A percentile compares a stretch with the other conserved stretches of the same genome.
Conservation (phyloP, 1,140 invertebrate genomes). For the Meteorus sp. region DNA sequence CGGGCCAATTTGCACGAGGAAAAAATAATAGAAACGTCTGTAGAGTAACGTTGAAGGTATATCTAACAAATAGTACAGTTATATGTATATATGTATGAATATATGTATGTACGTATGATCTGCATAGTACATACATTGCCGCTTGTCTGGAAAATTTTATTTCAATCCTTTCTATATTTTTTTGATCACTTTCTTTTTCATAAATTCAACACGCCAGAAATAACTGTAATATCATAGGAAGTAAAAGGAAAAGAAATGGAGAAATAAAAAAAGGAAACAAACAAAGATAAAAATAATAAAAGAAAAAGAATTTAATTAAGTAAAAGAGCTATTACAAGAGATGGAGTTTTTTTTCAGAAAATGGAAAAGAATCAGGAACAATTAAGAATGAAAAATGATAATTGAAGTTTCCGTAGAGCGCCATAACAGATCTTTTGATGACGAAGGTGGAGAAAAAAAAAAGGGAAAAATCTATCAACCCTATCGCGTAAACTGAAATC, state of each 20-base stretch:
- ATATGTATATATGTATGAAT: no score
- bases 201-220: neutral
- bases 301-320: neutral
- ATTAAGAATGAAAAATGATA: conserved; percentile 19
- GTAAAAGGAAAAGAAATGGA: neutral
- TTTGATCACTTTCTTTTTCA: neutral
- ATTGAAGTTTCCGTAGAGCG: conserved; percentile 20
- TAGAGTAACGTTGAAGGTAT: neutral
- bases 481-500: no score
- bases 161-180: neutral
- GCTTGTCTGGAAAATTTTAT: conserved; percentile 20
- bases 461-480: no score
- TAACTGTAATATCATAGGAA: neutral
- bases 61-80: conserved; percentile 8
- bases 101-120: no score
- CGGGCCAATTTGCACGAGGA: conserved; percentile 20
- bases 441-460: neutral
- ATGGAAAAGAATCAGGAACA: neutral
- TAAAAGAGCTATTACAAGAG: no score
- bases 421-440: no score
- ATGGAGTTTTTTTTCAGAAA: neutral
- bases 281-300: conserved; percentile 4
- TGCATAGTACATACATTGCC: conserved; percentile 1
- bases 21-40: conserved; percentile 1
- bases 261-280: neutral